Evolutionary conservation across 1,140 invertebrate genomes (phyloP).

Genomic region (Solen grandis): DNA sequence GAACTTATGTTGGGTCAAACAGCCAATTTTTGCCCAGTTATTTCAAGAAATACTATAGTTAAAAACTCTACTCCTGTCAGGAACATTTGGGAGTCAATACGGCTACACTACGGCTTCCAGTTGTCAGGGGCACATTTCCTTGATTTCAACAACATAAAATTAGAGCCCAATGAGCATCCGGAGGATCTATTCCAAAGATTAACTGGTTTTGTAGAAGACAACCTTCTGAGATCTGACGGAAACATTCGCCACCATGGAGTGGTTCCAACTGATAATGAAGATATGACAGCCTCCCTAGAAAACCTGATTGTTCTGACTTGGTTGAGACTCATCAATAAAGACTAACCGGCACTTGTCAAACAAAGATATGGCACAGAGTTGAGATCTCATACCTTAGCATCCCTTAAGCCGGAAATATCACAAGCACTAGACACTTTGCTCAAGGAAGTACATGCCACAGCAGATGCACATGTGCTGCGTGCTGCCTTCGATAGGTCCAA

Average conservation of each 20-base stretch:
- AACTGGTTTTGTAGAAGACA: slow-evolving; percentile 62
- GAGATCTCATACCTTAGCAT: slow-evolving; percentile 26
- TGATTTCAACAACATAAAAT: slow-evolving; percentile 32
- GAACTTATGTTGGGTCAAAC: slow-evolving; percentile 59
- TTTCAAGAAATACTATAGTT: slow-evolving; percentile 34
- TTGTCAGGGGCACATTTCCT: slow-evolving; percentile 54
- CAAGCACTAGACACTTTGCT: slow-evolving; percentile 30
- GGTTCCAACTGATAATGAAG: slow-evolving; percentile 49
- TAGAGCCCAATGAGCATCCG: slow-evolving; percentile 55
- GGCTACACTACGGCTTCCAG: slow-evolving; percentile 59
- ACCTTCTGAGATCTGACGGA: slow-evolving; percentile 28
- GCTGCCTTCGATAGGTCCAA: slow-evolving; percentile 14
- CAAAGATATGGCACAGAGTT: slow-evolving; percentile 65
- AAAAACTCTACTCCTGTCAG: slow-evolving; percentile 62
- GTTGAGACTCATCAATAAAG: slow-evolving; percentile 57
- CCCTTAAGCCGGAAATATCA: slow-evolving; percentile 24
- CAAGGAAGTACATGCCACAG: slow-evolving; percentile 21
- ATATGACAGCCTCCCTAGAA: slow-evolving; percentile 60
- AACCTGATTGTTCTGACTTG: slow-evolving; percentile 64
- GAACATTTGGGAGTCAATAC: slow-evolving; percentile 59
- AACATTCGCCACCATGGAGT: slow-evolving; percentile 51
- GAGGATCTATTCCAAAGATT: slow-evolving; percentile 60
- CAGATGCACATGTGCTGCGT: slow-evolving; percentile 31
- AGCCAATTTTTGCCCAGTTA: slow-evolving; percentile 59
- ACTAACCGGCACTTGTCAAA: slow-evolving; percentile 60